Evolutionary conservation across 2,888 invertebrate genomes (phyloP).

Genomic region (Xylophagus ater): DNA sequence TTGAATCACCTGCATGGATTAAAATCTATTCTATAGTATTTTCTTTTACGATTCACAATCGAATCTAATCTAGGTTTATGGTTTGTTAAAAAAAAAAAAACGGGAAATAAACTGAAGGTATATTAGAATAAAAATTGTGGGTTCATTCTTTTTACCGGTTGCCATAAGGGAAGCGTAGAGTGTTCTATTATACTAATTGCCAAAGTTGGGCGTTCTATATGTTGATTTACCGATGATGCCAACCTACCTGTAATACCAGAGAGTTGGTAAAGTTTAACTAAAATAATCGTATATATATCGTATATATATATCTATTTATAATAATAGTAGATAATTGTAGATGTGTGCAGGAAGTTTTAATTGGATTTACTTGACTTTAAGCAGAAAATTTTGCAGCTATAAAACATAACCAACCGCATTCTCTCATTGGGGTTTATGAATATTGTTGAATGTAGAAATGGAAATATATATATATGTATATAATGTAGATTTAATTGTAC

Average conservation of each 20-base stretch:
- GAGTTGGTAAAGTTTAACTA: neutral
- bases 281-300: neutral
- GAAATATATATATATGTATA: no score
- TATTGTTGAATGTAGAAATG: no score
- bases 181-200: constrained; percentile 14
- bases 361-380: constrained; percentile 16
- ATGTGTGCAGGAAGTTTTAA: constrained; percentile 13
- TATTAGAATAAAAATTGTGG: no score
- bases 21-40: constrained; percentile 8
- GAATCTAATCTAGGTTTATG: neutral
- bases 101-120: no score
- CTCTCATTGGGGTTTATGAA: no score
- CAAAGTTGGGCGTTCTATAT: constrained; percentile 13
- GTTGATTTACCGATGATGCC: constrained; percentile 13
- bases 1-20: constrained; percentile 16
- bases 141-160: no score
- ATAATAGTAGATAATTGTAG: no score
- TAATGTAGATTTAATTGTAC: no score
- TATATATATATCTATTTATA: constrained; percentile 1
- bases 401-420: no score
- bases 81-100: no score
- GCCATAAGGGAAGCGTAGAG: no score
- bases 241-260: neutral
- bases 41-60: no score
- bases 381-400: constrained; percentile 14